These are phyloP conservation scores for Embiotoca jacksoni DNA, from an alignment of 2,113 vertebrate genomes.

Conservation along the genomic window DNA sequence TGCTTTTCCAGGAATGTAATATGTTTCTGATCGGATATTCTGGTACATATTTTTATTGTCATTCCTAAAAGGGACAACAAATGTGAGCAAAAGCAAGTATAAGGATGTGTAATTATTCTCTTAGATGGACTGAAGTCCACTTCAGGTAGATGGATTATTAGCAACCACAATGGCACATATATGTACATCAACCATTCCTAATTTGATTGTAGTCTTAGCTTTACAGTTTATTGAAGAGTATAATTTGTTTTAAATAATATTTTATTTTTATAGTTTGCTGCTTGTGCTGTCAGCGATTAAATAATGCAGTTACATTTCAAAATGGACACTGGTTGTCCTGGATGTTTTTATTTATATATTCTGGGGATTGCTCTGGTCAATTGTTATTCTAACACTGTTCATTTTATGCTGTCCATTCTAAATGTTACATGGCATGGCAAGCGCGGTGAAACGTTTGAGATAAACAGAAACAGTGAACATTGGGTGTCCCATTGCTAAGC, in stretches of 20 bases:
- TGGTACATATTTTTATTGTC: neutral
- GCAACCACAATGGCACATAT: conserved; percentile 17
- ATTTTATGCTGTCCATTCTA: too few species aligned
- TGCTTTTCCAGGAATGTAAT: neutral
- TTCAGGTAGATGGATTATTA: neutral
- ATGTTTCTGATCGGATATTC: neutral
- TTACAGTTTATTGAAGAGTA: conserved; percentile 67
- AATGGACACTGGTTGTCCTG: neutral
- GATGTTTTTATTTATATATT: conserved; percentile 9
- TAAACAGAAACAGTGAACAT: too few species aligned
- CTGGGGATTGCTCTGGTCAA: too few species aligned
- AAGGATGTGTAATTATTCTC: neutral
- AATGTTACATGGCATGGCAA: too few species aligned
- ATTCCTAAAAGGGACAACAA: conserved; percentile 21
- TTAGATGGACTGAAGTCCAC: neutral
- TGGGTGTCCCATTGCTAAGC: too few species aligned
- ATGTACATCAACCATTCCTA: conserved; percentile 52
- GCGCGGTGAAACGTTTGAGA: too few species aligned
- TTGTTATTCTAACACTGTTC: too few species aligned
- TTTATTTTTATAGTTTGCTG: conserved; percentile 51
- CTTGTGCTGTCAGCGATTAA: conserved; percentile 18
- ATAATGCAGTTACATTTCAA: neutral
- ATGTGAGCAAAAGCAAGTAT: conserved; percentile 16
- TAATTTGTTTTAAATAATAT: conserved; percentile 47
- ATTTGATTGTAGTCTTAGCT: conserved; percentile 18